phyloP scores from a whole-genome alignment of 2,888 invertebrate genomes.

The Flexamia atlantica region DNA sequence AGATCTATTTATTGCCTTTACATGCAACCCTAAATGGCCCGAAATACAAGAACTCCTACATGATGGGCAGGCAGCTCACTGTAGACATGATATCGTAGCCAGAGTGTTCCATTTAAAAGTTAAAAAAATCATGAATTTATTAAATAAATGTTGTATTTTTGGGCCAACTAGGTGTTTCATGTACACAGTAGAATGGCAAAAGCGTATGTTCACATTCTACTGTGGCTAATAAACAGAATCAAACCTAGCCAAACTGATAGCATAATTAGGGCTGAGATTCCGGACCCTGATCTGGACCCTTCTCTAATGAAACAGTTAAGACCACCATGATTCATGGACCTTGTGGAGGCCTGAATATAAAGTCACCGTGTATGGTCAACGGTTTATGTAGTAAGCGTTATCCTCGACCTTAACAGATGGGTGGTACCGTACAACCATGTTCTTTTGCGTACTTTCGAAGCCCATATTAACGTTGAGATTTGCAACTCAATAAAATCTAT shows the following conservation, averaged over 20 bases:
- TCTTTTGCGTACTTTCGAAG: too few relatives aligned
- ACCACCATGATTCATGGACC: slow-evolving; percentile 72
- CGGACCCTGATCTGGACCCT: slow-evolving; percentile 70
- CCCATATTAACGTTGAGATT: slow-evolving; percentile 69
- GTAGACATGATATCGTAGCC: slow-evolving; percentile 70
- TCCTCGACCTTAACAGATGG: slow-evolving; percentile 70
- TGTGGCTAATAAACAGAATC: slow-evolving; percentile 69
- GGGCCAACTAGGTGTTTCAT: slow-evolving; percentile 67
- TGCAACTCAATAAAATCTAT: slow-evolving; percentile 70
- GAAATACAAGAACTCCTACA: slow-evolving; percentile 71
- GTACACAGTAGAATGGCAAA: slow-evolving; percentile 72
- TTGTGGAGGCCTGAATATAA: slow-evolving; percentile 71
- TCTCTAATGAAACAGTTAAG: slow-evolving; percentile 68
- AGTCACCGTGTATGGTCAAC: slow-evolving; percentile 73
- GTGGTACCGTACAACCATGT: slow-evolving; percentile 66
- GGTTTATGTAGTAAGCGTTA: slow-evolving; percentile 73
- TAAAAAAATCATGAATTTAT: slow-evolving; percentile 64
- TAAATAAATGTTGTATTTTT: slow-evolving; percentile 69
- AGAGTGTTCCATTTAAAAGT: slow-evolving; percentile 71
- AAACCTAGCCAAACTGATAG: slow-evolving; percentile 70
- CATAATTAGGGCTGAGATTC: slow-evolving; percentile 73
- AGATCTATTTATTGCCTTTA: slow-evolving; percentile 73
- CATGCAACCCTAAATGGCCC: slow-evolving; percentile 72
- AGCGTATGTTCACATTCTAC: slow-evolving; percentile 71
- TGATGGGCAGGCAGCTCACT: slow-evolving; percentile 66